Base-by-base conservation (phyloP, 35 echinoderm and acorn worm genomes). In the Chiridota heheva region DNA sequence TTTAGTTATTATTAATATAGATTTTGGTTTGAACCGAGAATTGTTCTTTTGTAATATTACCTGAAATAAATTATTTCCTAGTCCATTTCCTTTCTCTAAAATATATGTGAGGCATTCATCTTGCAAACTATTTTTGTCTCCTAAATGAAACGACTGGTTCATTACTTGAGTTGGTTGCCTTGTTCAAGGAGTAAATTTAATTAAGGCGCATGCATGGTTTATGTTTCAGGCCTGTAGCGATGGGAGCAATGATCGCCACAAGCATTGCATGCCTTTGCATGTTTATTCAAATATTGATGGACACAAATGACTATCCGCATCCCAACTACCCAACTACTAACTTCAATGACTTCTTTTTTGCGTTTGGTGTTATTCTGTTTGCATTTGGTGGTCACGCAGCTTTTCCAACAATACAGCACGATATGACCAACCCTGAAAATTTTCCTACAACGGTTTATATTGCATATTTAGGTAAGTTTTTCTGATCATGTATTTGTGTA, bases 341-440 rank as follows among this genome's bases (percentile, higher is more conserved):
- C 44, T 96, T 96, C 53, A 49, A 36, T 30, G 76, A 70, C 27
- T 90, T 96, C 82, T 96, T 96, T 60, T 45, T 86, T 24, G 82
- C 92, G 7, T 90, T 96, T 43, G 92, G 92, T 1, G 82, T 82
- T 20, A 96, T 96, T 64, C 63, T 96, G 8, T 96, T 96, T 39
- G 92, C 92, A 0, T 96, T 90, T 33, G 92, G 92, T 4, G 92
- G 92, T 28, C 92, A 96, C 38, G 92, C 92, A 12, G 87, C 85
- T 2, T 96, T 96, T 77, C 92, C 92, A 2, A 96, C 87, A 1
- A 86, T 96, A 59, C 92, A 96, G 71, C 92, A 96, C 47, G 92
- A 96, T 45, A 96, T 96, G 92, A 86, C 51, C 47, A 72, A 78
- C 0, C 87, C 92, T 3, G 82, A 55, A 24, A 41, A 82, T 4